Evolutionary conservation across 2,113 vertebrate genomes (phyloP), one percentile per base, ranked within the genome.

Genomic region (Rhinoptilus africanus): DNA sequence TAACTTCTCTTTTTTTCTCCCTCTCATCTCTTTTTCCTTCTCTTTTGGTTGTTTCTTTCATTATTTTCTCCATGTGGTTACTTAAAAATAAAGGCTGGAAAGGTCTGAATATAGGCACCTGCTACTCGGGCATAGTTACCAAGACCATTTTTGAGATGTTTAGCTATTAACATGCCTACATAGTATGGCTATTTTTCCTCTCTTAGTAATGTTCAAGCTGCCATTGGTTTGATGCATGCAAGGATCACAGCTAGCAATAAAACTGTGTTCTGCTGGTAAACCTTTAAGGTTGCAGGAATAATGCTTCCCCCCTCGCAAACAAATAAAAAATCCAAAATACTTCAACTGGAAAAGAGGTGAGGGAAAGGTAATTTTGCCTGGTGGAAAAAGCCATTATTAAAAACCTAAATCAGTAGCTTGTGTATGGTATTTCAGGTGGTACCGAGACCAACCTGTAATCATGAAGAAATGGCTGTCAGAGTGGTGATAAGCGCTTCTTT

Each of bases 281-380:
- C 8, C 26, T 68, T 72, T 82, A 88, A 47, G 67, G 30, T 51
- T 71, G 41, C 60, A 78, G 50, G 63, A 86, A 66, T 62, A 50
- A 63, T 48, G 16, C 5, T 24, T 18, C 34, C 32, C 21, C 35
- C 41, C 5, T n/a, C 24, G 10, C 47, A 27, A 27, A 53, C 22
- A 5, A 39, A 39, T 24, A 63, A 53, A 74, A 59, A 43, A 21
- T 56, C 45, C 45, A 8, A 7, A 41, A 14, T 7, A 3, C 45
- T 69, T 68, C 14, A 34, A 10, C 10, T 57, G 71, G 72, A 66
- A 79, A 78, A 77, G n/a, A 39, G 30, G 43, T 9, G 56, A 74
- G 47, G 67, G 89, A 84, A 83, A 86, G 47, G n/a, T 69, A 53
- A 73, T 74, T 94, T 59, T 68, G 47, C 79, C n/a, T 51, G 41